Base-by-base conservation (phyloP, 1,140 invertebrate species). In the Drosophila quadrilineata region DNA sequence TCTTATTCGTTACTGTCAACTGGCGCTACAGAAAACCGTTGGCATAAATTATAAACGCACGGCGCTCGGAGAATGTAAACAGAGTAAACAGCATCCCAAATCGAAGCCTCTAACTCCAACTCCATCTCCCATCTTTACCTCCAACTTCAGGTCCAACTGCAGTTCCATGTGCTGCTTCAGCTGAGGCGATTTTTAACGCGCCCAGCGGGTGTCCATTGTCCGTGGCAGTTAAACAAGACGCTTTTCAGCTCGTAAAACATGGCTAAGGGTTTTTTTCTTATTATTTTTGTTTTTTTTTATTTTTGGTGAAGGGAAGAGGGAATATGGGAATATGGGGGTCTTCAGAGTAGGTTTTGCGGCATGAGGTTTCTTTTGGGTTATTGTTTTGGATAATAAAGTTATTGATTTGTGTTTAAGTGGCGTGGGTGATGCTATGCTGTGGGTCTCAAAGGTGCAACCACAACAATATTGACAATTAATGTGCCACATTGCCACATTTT, bases 191-290 rank as follows among this genome's bases (percentile, higher is more conserved):
- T 85, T 84, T 84, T 85, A 84, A 77, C 79, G 70, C 77, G 65
- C 77, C 36, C 77, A 84, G 77, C 77, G 70, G 79, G 77, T 53
- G 79, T 70, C 63, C 70, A 85, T 84, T 84, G 77, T 84, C 48
- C 74, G 48, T 57, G 70, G 65, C 77, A 77, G 77, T 85, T 85
- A 84, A 84, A 85, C 79, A 84, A 84, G 77, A 84, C 74, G 77
- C 77, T 84, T 84, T 84, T 84, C 77, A 84, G 77, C 77, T 84
- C 77, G 70, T 84, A 84, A 84, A 85, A 71, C 79, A 77, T 50
- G 79, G 50, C 68, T 57, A 58, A 57, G 24, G 64, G 36, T 9
- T 52, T 46, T 22, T 17, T 3, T 22, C 17, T 45, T 31, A 16
- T 33, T 24, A 45, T 28, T 46, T 19, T 35, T 54, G 14, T 33